Base-by-base conservation (phyloP, 2,113 vertebrate genomes). In the Chaenocephalus aceratus region DNA sequence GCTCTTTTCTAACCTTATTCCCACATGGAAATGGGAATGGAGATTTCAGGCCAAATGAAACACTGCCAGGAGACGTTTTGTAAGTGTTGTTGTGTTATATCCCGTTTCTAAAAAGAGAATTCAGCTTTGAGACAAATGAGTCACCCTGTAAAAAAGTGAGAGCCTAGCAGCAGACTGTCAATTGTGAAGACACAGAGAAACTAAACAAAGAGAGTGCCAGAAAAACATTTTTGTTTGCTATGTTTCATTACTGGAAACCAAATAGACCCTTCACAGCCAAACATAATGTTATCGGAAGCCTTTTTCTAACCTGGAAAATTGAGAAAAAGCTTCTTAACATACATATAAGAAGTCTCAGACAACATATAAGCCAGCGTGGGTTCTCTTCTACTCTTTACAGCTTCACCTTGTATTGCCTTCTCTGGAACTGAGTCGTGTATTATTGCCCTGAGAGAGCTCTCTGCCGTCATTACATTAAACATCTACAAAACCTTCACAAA, bases 401-500 rank as follows among this genome's bases (percentile, higher is more conserved):
- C 72, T 72, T 85, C 49, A 66, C 48, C 21, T 75, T 83, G 80
- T 60, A 86, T 77, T 83, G 72, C 81, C 52, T 83, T 70, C 54
- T 90, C 79, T 69, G 67, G 36, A 63, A 74, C 66, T 88, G 92
- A 91, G 86, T 89, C 87, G 85, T 88, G 63, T 72, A 64, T 75
- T 69, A 77, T 70, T 82, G 52, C 65, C 54, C 75, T 56, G 52
- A 58, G 26, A 84, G 71, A 46, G 26, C 72, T 72, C 34, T 68
- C 84, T 84, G 84, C 72, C 80, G 63, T 67, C 79, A 68, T 72
- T 15, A 44, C 58, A 64, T 63, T 78, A 77, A 84, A 86, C 63
- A 62, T 57, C 73, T 86, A 61, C 10, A 54, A 86, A 82, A 78
- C 75, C 63, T 44, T 75, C 41, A 72, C 59, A 63, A 67, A 77